A percentile compares a stretch with the other conserved stretches of the same genome.
These are phyloP conservation scores for Chloropsis hardwickii DNA, from an alignment of 2,113 vertebrate genomes.

Conservation along the genomic window DNA sequence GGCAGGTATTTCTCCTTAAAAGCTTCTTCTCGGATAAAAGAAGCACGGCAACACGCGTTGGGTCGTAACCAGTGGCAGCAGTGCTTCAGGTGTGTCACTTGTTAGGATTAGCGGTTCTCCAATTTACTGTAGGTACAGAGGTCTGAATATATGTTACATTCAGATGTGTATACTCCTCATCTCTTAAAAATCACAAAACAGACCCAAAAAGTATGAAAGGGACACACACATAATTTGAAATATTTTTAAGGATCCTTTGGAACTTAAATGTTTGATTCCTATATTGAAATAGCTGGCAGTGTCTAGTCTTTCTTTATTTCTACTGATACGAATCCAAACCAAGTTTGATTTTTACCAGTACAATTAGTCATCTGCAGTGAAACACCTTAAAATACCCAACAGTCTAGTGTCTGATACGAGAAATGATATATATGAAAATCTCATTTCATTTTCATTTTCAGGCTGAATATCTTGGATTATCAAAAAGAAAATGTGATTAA, in stretches of 20 bases:
- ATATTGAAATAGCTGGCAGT: slow-evolving; percentile 8
- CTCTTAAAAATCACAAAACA: slow-evolving; percentile 1
- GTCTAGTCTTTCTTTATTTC: slow-evolving; percentile 30
- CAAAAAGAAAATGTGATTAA: slow-evolving; percentile 47
- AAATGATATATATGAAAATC: slow-evolving; percentile 11
- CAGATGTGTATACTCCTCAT: slow-evolving; percentile 43
- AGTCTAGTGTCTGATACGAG: background rate
- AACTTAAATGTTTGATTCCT: slow-evolving; percentile 2
- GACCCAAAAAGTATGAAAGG: slow-evolving; percentile 31
- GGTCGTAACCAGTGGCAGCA: slow-evolving; percentile 80
- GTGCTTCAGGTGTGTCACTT: slow-evolving; percentile 24
- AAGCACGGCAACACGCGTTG: slow-evolving; percentile 93
- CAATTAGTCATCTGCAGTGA: slow-evolving; percentile 22
- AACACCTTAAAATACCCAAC: slow-evolving; percentile 36
- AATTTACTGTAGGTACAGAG: slow-evolving; percentile 63
- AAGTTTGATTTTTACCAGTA: slow-evolving; percentile 21
- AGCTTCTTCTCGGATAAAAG: slow-evolving; percentile 99
- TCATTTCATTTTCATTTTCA: slow-evolving; percentile 20
- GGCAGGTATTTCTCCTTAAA: slow-evolving; percentile 95
- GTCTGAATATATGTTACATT: slow-evolving; percentile 66
- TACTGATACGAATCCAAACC: slow-evolving; percentile 13
- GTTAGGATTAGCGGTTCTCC: slow-evolving; percentile 53
- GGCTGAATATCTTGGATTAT: slow-evolving; percentile 44
- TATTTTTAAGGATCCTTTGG: background rate
- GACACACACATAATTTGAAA: slow-evolving; percentile 45